These are phyloP conservation scores for Mesoclemmys tuberculata DNA, from an alignment of 2,113 vertebrate genomes.

Conservation along the genomic window DNA sequence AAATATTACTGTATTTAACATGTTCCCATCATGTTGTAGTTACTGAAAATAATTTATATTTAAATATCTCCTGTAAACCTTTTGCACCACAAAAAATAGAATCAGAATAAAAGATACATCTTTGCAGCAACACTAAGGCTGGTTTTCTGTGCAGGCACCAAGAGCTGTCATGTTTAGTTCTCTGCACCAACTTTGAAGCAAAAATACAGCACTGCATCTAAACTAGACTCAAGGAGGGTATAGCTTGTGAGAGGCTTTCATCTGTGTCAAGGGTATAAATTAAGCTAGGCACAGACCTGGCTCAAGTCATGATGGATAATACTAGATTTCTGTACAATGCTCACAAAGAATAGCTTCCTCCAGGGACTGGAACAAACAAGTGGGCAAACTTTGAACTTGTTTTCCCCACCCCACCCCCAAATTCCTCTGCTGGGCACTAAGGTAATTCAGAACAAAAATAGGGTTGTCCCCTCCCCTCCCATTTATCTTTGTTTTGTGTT, in stretches of 20 bases:
- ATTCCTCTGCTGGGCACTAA: rapidly evolving
- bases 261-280: not conserved
- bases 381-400: not conserved
- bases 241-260: not conserved
- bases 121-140: not conserved
- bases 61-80: not conserved
- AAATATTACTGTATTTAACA: constrained; percentile 45
- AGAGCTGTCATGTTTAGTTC: not conserved
- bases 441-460: not conserved
- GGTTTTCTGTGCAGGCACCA: not conserved
- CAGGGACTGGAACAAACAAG: not conserved
- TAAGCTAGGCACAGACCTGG: not conserved
- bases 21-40: not conserved
- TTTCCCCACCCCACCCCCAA: too few species aligned
- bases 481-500: not conserved
- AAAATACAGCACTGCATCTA: not conserved
- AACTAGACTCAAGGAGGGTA: not conserved
- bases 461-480: not conserved
- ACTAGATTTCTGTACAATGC: not conserved
- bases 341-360: not conserved
- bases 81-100: not conserved
- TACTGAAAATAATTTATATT: constrained; percentile 1
- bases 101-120: not conserved
- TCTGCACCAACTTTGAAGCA: not conserved
- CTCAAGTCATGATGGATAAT: not conserved